phyloP scores from a whole-genome alignment of 2,797 vertebrate species.

The Craterocephalus amniculus region DNA sequence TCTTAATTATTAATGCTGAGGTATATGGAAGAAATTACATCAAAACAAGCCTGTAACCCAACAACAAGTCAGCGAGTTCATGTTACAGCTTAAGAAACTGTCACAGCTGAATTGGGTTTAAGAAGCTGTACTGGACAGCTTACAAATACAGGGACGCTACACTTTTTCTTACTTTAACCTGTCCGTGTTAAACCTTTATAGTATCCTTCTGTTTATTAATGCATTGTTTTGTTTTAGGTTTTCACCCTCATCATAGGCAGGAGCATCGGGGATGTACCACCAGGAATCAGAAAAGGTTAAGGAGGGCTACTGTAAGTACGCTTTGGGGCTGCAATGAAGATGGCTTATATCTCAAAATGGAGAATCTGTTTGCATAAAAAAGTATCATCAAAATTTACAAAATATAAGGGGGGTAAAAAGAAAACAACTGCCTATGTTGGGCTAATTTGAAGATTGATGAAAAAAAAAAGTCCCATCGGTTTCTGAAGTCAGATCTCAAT shows the following conservation, averaged over 20 bases:
- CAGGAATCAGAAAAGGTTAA: neutral
- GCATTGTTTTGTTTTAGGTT: neutral
- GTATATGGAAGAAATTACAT: neutral
- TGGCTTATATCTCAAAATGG: neutral
- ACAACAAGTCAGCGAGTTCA: neutral
- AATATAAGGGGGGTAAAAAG: too few relatives aligned
- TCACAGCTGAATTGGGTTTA: neutral
- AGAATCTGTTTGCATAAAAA: neutral
- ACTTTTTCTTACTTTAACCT: neutral
- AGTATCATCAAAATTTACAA: too few relatives aligned
- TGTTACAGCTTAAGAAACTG: neutral
- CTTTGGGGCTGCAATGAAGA: neutral
- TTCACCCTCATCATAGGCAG: neutral
- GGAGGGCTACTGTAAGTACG: neutral
- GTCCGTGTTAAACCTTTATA: neutral
- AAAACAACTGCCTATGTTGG: too few relatives aligned
- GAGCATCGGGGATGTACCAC: neutral
- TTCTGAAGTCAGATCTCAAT: neutral
- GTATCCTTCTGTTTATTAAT: neutral
- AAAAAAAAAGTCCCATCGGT: neutral
- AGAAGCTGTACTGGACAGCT: too few relatives aligned
- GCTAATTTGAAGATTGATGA: too few relatives aligned
- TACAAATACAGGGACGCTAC: too few relatives aligned
- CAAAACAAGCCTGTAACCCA: constrained; percentile 5
- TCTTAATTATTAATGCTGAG: neutral